Base-by-base conservation (phyloP, 2,113 vertebrate genomes). In the Mixornis gularis region DNA sequence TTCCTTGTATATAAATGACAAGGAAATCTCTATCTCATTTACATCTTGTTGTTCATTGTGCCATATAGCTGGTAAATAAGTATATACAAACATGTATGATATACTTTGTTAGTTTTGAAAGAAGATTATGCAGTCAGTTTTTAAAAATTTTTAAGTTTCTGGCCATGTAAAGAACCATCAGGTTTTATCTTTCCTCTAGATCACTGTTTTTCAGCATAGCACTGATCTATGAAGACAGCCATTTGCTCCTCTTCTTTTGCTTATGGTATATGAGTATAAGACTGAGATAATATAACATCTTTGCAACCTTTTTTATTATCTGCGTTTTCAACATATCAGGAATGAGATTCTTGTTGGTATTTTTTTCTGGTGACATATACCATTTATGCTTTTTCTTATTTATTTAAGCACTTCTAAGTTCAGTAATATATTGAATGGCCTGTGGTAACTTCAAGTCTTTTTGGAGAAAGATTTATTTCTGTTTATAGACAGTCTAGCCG, bases 241-340 rank as follows among this genome's bases (percentile, higher is more conserved):
- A 44, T 71, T 78, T 71, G 29, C 18, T 17, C 20, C 29, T 69
- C 69, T 90, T 93, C 41, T 71, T 88, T 51, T 78, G 32, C 9
- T 68, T 1, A 1, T 78, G 27, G 18, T 68, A 7, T 40, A 19
- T 41, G 58, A 64, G 14, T 79, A 68, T 36, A 79, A 56, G 53
- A 89, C 0, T 49, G 49, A 84, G 52, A 71, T 51, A 90, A 70
- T 43, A 59, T 30, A 74, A 60, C 27, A 71, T 41, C 29, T 91
- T 89, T 72, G 72, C 41, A 92, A n/a, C 13, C 26, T 62, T 82
- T 94, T 92, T 76, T 76, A 48, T 85, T 76, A 49, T 24, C n/a
- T 72, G 5, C 63, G 9, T 44, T 79, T 64, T 65, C 81, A 90
- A 64, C 12, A 32, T 36, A 72, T 30, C 19, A 32, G n/a, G 25